A percentile compares a stretch with the other conserved stretches of the same genome.
Conservation (phyloP, 1,140 invertebrate species). For the Euwallacea fornicatus region DNA sequence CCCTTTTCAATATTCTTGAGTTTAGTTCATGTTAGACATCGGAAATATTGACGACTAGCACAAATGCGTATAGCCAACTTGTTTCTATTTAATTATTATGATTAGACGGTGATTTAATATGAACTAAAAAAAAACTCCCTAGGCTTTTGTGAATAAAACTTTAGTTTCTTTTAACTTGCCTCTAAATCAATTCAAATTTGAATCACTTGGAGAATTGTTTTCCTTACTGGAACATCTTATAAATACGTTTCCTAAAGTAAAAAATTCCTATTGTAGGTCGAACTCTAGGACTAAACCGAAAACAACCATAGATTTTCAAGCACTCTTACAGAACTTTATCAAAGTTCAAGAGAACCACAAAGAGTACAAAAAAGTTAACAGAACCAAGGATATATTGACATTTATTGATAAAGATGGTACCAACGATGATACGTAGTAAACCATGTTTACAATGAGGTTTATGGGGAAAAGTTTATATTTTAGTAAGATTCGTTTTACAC, state of each 20-base stretch:
- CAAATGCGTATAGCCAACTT: no score
- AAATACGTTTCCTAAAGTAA: not conserved
- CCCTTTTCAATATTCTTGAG: no score
- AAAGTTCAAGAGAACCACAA: slow-evolving; percentile 66
- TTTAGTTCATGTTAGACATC: not conserved
- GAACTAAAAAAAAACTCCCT: no score
- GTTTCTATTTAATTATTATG: no score
- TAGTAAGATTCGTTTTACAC: not conserved
- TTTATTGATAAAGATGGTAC: slow-evolving; percentile 28
- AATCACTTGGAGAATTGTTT: no score
- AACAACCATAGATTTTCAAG: slow-evolving; percentile 61
- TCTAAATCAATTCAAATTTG: no score
- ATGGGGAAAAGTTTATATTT: no score
- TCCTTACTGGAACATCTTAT: no score
- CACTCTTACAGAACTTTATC: slow-evolving; percentile 66
- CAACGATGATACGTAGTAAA: not conserved
- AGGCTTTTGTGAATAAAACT: no score
- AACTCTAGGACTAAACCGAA: not conserved
- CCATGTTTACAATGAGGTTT: no score
- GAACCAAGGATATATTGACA: slow-evolving; percentile 38
- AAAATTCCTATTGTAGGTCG: not conserved
- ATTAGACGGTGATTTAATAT: no score
- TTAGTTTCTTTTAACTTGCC: no score
- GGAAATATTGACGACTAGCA: not conserved
- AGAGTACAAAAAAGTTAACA: slow-evolving; percentile 57